Base-by-base conservation (phyloP, 2,113 vertebrate species). In the Gavia stellata region DNA sequence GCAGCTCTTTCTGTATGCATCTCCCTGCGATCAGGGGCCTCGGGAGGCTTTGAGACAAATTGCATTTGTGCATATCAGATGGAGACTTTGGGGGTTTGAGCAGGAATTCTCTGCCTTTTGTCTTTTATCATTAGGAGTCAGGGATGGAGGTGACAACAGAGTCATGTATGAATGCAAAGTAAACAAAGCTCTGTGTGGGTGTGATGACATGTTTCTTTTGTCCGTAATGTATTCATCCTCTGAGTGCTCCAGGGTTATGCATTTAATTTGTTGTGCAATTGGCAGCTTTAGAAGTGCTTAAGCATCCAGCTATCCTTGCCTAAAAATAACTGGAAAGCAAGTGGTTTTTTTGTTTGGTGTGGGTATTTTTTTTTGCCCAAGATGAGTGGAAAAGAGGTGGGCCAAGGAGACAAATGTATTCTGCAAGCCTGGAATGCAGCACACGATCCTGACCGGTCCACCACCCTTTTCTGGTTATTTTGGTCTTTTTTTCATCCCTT, bases 131-230 rank as follows among this genome's bases (percentile, higher is more conserved):
- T 91, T 49, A 72, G 78, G 94, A 97, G 87, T 82, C 95, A 72
- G 83, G 78, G 88, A 91, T 87, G 81, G 81, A 93, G 87, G 83
- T 94, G 90, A 97, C 93, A 92, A 93, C 81, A 28, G 88, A 90
- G 92, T 55, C 88, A 17, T 92, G 96, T 96, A 92, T 86, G 88
- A 93, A 85, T 89, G 93, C 95, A 67, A 24, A 93, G 92, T 95
- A 95, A 97, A 97, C 95, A 97, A 93, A 96, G 92, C 93, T 67
- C 45, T 40, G 44, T 90, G 95, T 52, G 95, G 94, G 96, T 92
- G 90, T 92, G 95, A 96, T 97, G 96, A 88, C 96, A 96, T 90
- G 94, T 95, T 96, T 68, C 95, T 96, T 97, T 97, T 97, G 97
- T 96, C 97, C 75, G 0, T 94, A 91, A 96, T 96, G 62, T 94